phyloP scores from a whole-genome alignment of 2,113 vertebrate species.

The Colius striatus region DNA sequence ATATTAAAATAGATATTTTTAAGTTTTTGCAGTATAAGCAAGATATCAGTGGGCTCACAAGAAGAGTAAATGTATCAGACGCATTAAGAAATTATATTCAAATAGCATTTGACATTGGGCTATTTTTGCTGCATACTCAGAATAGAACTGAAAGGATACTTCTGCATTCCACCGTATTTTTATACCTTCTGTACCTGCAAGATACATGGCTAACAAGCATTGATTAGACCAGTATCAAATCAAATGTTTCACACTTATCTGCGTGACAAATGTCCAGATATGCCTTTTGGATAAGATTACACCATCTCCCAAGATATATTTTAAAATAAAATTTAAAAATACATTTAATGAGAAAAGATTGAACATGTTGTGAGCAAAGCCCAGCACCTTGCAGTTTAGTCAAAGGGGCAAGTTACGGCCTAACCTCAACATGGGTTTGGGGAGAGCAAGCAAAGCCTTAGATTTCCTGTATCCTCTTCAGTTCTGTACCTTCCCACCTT shows the following conservation, averaged over 20 bases:
- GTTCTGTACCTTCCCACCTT: neutral
- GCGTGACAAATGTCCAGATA: neutral
- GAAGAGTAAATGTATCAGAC: conserved; percentile 31
- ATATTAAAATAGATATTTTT: neutral
- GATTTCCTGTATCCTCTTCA: neutral
- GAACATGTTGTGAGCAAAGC: neutral
- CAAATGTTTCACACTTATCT: neutral
- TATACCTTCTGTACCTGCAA: neutral
- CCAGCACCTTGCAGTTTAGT: neutral
- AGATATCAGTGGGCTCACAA: neutral
- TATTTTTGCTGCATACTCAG: conserved; percentile 46
- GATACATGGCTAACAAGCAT: neutral
- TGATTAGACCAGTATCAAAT: neutral
- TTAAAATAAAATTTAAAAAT: neutral
- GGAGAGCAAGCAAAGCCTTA: neutral
- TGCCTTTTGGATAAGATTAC: neutral
- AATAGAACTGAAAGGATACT: conserved; percentile 14
- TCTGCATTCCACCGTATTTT: neutral
- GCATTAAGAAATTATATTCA: conserved; percentile 24
- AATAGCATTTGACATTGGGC: conserved; percentile 50
- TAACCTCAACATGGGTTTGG: neutral
- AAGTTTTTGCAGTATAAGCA: neutral
- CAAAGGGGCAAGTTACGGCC: neutral
- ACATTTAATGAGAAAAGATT: neutral
- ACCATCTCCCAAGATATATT: rapidly evolving